Conservation (phyloP, 2,888 invertebrate genomes). For the Arctia plantaginis region DNA sequence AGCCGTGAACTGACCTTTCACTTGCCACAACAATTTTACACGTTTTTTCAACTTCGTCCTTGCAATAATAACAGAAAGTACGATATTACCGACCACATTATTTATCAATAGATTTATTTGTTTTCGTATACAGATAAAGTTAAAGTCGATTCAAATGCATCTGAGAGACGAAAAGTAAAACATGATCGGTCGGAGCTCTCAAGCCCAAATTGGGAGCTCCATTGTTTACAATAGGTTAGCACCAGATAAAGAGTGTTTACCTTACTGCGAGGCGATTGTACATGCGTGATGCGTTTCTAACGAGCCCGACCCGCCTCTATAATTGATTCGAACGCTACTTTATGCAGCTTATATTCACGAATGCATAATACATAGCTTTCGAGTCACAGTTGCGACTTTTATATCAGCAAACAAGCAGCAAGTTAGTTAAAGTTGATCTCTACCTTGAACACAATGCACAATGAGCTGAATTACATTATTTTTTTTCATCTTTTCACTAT, state of each 20-base stretch:
- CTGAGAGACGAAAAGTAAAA: conserved; percentile 52
- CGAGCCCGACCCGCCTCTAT: conserved; percentile 78
- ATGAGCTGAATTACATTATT: conserved; percentile 58
- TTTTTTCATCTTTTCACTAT: conserved; percentile 1
- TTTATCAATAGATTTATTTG: conserved; percentile 47
- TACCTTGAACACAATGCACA: conserved; percentile 63
- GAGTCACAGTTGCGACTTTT: conserved; percentile 66
- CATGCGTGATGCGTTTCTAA: conserved; percentile 87
- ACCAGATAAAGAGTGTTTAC: conserved; percentile 82
- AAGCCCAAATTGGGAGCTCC: conserved; percentile 79
- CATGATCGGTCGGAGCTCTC: conserved; percentile 64
- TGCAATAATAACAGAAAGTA: conserved; percentile 39
- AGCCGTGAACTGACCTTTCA: conserved; percentile 76
- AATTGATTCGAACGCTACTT: conserved; percentile 84
- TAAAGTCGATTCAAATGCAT: conserved; percentile 44
- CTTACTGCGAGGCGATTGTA: conserved; percentile 79
- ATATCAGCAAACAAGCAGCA: conserved; percentile 61
- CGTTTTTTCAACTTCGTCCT: conserved; percentile 56
- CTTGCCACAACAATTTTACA: conserved; percentile 54
- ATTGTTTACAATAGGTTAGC: conserved; percentile 81
- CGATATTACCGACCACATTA: conserved; percentile 30
- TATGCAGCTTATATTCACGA: conserved; percentile 84
- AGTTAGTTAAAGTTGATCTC: conserved; percentile 55
- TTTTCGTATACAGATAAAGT: conserved; percentile 43
- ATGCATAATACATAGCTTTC: conserved; percentile 84